Conservation (phyloP, 1,140 invertebrate species). For the Heliconius hermathena region DNA sequence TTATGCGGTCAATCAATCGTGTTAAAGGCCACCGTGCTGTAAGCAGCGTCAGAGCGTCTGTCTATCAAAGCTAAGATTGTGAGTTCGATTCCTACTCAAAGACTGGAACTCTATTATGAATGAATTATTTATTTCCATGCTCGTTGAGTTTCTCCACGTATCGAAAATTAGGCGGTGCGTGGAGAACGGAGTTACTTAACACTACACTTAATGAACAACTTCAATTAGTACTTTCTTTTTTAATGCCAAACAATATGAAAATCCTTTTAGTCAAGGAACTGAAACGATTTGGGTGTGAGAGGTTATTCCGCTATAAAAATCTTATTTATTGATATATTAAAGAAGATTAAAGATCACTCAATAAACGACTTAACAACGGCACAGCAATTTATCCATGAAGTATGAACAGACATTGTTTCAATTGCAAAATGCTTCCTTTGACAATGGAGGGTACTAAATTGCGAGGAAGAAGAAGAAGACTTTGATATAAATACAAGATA, state of each 20-base stretch:
- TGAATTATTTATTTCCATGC: too few relatives aligned
- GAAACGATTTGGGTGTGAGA: background rate
- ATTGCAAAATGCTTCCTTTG: background rate
- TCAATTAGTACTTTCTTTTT: background rate
- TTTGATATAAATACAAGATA: background rate
- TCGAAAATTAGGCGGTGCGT: too few relatives aligned
- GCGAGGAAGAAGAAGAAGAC: background rate
- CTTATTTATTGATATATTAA: background rate
- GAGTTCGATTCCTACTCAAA: too few relatives aligned
- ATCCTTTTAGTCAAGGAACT: background rate
- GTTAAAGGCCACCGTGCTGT: too few relatives aligned
- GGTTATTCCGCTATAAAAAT: background rate
- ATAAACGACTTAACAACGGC: background rate
- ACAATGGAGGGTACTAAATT: background rate
- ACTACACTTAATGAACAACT: background rate
- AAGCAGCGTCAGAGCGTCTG: too few relatives aligned
- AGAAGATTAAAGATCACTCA: background rate
- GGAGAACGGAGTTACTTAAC: too few relatives aligned
- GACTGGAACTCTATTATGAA: too few relatives aligned
- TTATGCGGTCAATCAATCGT: too few relatives aligned
- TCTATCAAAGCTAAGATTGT: too few relatives aligned
- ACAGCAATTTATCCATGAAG: background rate
- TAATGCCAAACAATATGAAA: background rate
- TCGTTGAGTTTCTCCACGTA: too few relatives aligned
- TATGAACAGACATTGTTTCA: conserved; percentile 1